Base-by-base conservation (phyloP, 2,888 invertebrate genomes). In the Serripes groenlandicus region DNA sequence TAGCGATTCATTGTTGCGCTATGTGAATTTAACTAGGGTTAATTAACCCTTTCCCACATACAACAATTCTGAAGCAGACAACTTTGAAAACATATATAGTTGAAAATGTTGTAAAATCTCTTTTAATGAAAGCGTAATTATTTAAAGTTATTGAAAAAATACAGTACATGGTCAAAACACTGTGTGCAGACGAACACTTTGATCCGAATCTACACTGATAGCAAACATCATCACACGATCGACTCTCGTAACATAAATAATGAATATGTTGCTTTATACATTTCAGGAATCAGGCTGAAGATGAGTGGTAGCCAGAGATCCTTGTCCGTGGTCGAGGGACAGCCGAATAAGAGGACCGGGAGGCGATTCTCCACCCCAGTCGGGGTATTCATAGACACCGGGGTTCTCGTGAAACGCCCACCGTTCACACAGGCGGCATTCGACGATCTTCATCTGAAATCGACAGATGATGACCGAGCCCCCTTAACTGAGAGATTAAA, bases 371-470 rank as follows among this genome's bases (percentile, higher is more conserved):
- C 91, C 0, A 87, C 88, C 32, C 90, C 90, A 0, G 81, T 85
- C 3, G 85, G 68, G 3, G 69, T 81, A 7, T 71, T 83, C 11
- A 69, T 82, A 5, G 88, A 90, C 23, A 90, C 80, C 60, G 79
- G 87, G 3, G 84, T 90, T 4, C 83, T 86, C 74, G 84, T 90
- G 26, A 89, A 88, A 56, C 82, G 90, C 34, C 82, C 87, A 32
- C 89, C 89, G 0, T 88, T 86, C 69, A 90, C 90, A 1, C 92
- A 92, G 78, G 85, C 77, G 0, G 88, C 89, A 1, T 92, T 92
- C 75, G 92, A 92, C 32, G 90, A 92, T n/a, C 58, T 90, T 15
- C 90, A 92, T 78, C 30, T 90, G 30, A 90, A 87, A 69, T 84
- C 85, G 2, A 85, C 87, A 0, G 75, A 75, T 7, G 73, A 83